A percentile compares a stretch with the other conserved stretches of the same genome.
phyloP scores from a whole-genome alignment of 92 coral and sea anemone species.

The Porites divaricata region DNA sequence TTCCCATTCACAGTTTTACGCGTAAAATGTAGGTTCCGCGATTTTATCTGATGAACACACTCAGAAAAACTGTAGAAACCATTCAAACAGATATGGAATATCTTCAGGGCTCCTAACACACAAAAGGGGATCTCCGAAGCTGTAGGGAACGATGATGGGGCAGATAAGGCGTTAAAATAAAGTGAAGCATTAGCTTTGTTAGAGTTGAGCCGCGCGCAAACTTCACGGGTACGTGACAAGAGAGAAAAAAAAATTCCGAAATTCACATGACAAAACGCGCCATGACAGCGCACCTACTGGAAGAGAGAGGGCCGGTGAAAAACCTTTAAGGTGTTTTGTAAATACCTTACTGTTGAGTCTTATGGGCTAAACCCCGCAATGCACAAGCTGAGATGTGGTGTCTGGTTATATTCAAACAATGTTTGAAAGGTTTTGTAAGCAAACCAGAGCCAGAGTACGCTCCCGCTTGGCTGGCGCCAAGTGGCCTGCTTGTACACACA shows the following conservation, averaged over 20 bases:
- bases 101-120: conserved; percentile 83
- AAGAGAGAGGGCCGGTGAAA: conserved; percentile 40
- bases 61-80: conserved; percentile 75
- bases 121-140: conserved; percentile 86
- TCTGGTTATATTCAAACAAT: conserved; percentile 93
- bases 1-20: conserved; percentile 85
- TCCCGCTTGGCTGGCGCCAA: conserved; percentile 94
- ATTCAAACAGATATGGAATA: conserved; percentile 87
- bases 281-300: conserved; percentile 35
- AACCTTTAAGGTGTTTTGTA: conserved; percentile 66
- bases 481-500: conserved; percentile 72
- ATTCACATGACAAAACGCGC: conserved; percentile 32
- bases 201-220: conserved; percentile 18
- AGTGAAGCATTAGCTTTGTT: conserved; percentile 38
- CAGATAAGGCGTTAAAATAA: conserved; percentile 70
- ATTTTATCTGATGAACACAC: conserved; percentile 84
- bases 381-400: conserved; percentile 77
- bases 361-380: conserved; percentile 75
- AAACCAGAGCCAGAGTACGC: conserved; percentile 80
- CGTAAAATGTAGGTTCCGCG: conserved; percentile 77
- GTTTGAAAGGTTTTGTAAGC: conserved; percentile 93
- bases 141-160: conserved; percentile 72
- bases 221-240: conserved; percentile 49
- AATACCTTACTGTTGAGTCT: conserved; percentile 66
- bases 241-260: conserved; percentile 11